Percentiles rank a stretch among this genome's conserved stretches.
phyloP scores from a whole-genome alignment of 2,888 invertebrate species.

The Pollenia amentaria region DNA sequence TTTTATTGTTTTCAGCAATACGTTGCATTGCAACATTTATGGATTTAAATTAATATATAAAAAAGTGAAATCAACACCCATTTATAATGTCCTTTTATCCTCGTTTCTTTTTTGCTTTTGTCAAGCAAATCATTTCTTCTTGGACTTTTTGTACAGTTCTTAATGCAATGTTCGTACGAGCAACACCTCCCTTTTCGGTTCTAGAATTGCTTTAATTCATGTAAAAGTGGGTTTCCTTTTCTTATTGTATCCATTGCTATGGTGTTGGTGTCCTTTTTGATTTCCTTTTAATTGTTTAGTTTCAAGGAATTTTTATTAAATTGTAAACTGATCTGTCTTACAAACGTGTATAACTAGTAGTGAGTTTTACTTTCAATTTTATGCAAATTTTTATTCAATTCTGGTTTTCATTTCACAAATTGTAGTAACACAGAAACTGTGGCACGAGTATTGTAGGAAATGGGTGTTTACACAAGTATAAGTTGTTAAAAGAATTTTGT shows the following conservation, averaged over 20 bases:
- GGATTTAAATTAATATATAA: conserved; percentile 27
- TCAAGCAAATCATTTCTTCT: conserved; percentile 36
- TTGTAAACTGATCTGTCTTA: conserved; percentile 67
- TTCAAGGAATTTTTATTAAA: conserved; percentile 30
- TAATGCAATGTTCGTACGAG: conserved; percentile 60
- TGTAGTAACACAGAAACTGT: conserved; percentile 38
- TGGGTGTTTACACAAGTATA: conserved; percentile 52
- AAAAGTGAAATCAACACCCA: conserved; percentile 70
- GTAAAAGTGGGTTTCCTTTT: conserved; percentile 46
- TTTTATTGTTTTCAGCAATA: conserved; percentile 46
- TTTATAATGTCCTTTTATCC: not conserved
- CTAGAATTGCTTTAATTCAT: conserved; percentile 9
- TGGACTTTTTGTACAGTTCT: conserved; percentile 45
- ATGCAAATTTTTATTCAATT: conserved; percentile 53
- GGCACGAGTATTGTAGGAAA: conserved; percentile 72
- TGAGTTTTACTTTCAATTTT: conserved; percentile 27
- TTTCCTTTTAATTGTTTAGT: conserved; percentile 45
- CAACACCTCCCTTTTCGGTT: conserved; percentile 53
- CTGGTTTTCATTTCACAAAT: conserved; percentile 53
- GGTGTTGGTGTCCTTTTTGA: conserved; percentile 40
- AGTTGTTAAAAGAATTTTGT: conserved; percentile 19
- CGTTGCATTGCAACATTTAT: conserved; percentile 47
- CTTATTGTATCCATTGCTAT: conserved; percentile 11
- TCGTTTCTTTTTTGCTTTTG: conserved; percentile 7
- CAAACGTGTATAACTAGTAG: conserved; percentile 9